Evolutionary conservation across 1,140 invertebrate species (phyloP).

Genomic region (Drosophila insularis): DNA sequence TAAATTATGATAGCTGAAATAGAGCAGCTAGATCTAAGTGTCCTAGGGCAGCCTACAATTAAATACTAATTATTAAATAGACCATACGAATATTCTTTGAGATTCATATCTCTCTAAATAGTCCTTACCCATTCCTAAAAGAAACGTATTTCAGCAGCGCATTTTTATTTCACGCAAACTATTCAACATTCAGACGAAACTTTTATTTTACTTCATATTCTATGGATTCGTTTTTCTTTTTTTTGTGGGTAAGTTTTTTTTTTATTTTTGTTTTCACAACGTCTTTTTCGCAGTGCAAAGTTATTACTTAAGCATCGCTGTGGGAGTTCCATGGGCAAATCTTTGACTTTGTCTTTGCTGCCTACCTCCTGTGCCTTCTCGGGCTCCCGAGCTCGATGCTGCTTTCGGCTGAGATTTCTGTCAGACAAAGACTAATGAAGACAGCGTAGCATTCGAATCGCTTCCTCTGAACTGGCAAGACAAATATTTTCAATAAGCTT

Average conservation of each 20-base stretch:
- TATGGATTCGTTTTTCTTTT: background rate
- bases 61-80: too few relatives aligned
- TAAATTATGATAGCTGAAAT: too few relatives aligned
- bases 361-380: constrained; percentile 10
- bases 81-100: too few relatives aligned
- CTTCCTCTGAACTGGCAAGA: constrained; percentile 55
- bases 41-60: too few relatives aligned
- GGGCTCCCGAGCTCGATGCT: background rate
- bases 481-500: constrained; percentile 78
- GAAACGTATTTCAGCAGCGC: too few relatives aligned
- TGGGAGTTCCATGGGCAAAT: constrained; percentile 45
- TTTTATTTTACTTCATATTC: constrained; percentile 13
- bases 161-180: background rate
- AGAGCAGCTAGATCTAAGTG: too few relatives aligned
- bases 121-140: too few relatives aligned
- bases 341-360: constrained; percentile 51
- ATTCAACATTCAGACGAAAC: background rate
- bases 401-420: constrained; percentile 14
- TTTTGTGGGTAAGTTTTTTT: background rate
- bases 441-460: constrained; percentile 52
- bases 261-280: background rate
- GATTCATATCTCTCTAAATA: too few relatives aligned
- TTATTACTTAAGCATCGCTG: constrained; percentile 54
- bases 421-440: constrained; percentile 76
- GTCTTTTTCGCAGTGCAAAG: constrained; percentile 42